Percentiles rank a stretch among this genome's conserved stretches.
Conservation (phyloP, 2,888 invertebrate genomes). For the Bombyx huttoni region DNA sequence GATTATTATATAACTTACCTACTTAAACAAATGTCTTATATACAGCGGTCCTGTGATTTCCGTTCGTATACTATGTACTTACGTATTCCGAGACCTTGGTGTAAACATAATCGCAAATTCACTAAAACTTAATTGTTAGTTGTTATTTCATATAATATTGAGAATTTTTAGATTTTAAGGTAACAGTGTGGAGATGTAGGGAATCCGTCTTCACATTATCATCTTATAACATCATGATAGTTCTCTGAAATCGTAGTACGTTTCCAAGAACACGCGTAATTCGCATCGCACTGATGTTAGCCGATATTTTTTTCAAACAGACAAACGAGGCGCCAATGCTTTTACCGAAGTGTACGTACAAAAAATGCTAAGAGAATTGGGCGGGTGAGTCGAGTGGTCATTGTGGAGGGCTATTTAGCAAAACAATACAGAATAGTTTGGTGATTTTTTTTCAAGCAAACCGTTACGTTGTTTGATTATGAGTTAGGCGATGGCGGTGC, state of each 20-base stretch:
- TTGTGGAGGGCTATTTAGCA: constrained; percentile 35
- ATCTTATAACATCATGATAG: constrained; percentile 9
- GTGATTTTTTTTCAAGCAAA: constrained; percentile 21
- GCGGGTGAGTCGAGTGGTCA: constrained; percentile 34
- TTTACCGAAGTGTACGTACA: constrained; percentile 43
- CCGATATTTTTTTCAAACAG: constrained; percentile 34
- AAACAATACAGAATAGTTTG: constrained; percentile 41
- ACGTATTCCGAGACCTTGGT: too few species aligned
- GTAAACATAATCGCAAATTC: too few species aligned
- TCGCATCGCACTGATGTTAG: constrained; percentile 52
- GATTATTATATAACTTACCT: too few species aligned
- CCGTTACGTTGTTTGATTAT: constrained; percentile 12
- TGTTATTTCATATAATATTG: too few species aligned
- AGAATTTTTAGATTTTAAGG: too few species aligned
- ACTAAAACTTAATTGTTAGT: too few species aligned
- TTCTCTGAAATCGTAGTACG: constrained; percentile 41
- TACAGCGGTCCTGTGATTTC: too few species aligned
- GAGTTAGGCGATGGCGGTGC: too few species aligned
- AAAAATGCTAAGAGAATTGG: constrained; percentile 38
- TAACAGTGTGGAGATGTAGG: constrained; percentile 6
- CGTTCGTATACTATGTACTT: too few species aligned
- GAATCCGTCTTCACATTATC: constrained; percentile 22
- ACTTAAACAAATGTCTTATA: too few species aligned
- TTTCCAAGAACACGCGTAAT: constrained; percentile 46
- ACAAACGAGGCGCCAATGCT: constrained; percentile 56